Percentiles rank a stretch among this genome's conserved stretches.
Evolutionary conservation across 2,888 invertebrate species (phyloP).

Genomic region (Palloptera scutellata): DNA sequence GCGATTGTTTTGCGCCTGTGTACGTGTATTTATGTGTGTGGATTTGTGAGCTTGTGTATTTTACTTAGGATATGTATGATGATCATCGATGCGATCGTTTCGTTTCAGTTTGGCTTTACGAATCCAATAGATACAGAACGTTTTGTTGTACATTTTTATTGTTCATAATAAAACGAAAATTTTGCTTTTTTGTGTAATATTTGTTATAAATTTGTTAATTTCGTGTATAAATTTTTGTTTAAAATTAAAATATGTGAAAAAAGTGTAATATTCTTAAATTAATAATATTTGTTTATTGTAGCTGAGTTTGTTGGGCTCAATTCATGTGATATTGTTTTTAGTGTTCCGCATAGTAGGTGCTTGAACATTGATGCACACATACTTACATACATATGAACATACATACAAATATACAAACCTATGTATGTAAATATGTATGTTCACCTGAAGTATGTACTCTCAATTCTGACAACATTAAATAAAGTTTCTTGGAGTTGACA

Average conservation of each 20-base stretch:
- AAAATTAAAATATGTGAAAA: slow-evolving; percentile 9
- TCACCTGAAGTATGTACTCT: no score
- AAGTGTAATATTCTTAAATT: slow-evolving; percentile 5
- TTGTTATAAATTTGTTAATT: neutral
- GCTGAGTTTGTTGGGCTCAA: neutral
- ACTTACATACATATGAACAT: neutral
- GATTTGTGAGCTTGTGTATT: slow-evolving; percentile 43
- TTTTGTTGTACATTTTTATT: slow-evolving; percentile 37
- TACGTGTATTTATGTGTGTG: slow-evolving; percentile 33
- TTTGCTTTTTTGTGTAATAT: neutral
- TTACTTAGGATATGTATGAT: slow-evolving; percentile 52
- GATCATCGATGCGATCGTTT: slow-evolving; percentile 52
- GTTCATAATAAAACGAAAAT: slow-evolving; percentile 8
- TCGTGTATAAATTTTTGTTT: neutral
- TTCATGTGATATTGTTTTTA: neutral
- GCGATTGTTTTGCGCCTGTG: slow-evolving; percentile 5
- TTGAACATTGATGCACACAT: neutral
- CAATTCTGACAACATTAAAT: neutral
- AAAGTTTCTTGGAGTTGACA: neutral
- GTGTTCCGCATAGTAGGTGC: neutral
- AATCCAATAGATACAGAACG: slow-evolving; percentile 61
- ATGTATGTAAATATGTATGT: neutral
- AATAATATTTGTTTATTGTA: neutral
- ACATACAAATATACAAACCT: neutral
- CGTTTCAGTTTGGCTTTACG: slow-evolving; percentile 61